Conservation (phyloP, 2,113 vertebrate species). For the Carassius gibelio region DNA sequence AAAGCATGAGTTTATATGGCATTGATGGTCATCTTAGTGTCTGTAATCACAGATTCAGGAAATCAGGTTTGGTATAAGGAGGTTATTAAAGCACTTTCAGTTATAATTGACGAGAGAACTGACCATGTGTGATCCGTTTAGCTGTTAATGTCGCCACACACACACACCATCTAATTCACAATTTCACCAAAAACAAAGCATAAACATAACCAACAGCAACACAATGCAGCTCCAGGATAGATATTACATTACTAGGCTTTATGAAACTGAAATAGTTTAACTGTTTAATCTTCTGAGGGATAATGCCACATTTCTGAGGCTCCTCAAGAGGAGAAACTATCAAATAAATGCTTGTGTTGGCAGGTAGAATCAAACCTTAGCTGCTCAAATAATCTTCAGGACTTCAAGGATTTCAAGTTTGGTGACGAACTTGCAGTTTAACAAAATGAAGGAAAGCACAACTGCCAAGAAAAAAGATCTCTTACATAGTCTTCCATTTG, state of each 20-base stretch:
- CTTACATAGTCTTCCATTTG: background rate
- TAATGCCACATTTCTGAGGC: background rate
- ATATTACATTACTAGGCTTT: too few species aligned
- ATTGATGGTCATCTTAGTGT: conserved; percentile 18
- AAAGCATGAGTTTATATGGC: conserved; percentile 37
- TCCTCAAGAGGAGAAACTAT: background rate
- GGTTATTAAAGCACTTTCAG: conserved; percentile 37
- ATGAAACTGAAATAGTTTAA: too few species aligned
- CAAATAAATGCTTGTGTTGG: background rate
- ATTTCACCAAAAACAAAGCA: background rate
- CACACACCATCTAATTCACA: background rate
- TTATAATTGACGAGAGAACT: background rate
- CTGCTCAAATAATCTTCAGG: background rate
- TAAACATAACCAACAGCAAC: conserved; percentile 14
- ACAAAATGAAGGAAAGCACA: background rate
- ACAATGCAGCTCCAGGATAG: background rate
- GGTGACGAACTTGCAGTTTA: too few species aligned
- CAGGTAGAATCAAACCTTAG: background rate
- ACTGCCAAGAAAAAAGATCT: background rate
- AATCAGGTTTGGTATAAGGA: conserved; percentile 9
- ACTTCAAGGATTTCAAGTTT: background rate
- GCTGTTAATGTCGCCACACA: background rate
- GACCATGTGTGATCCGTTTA: background rate
- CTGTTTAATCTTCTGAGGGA: background rate
- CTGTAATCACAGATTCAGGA: conserved; percentile 11